Evolutionary conservation across 2,113 vertebrate genomes (phyloP).

Genomic region (Misgurnus anguillicaudatus): DNA sequence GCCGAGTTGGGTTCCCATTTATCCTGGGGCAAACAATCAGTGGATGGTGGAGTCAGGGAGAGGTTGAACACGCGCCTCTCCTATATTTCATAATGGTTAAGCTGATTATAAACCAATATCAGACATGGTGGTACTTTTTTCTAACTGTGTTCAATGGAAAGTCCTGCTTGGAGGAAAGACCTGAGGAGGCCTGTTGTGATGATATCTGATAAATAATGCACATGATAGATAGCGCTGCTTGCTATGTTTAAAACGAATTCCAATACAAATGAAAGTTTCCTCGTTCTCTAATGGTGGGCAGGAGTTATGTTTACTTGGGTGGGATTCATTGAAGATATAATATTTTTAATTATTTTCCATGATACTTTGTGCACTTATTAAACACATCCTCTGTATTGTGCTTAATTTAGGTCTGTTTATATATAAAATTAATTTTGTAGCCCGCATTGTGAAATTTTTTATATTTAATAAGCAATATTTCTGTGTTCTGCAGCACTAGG

Average conservation of each 20-base stretch:
- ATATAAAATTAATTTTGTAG: background rate
- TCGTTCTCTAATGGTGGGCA: slow-evolving; percentile 26
- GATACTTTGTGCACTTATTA: background rate
- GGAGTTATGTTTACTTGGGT: slow-evolving; percentile 20
- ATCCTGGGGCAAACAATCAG: slow-evolving; percentile 75
- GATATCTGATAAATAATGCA: slow-evolving; percentile 73
- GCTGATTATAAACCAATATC: slow-evolving; percentile 80
- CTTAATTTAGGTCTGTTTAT: background rate
- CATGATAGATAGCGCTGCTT: slow-evolving; percentile 25
- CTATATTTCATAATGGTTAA: slow-evolving; percentile 79
- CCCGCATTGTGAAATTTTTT: background rate
- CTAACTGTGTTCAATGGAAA: slow-evolving; percentile 72
- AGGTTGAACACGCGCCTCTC: slow-evolving; percentile 70
- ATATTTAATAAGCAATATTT: background rate
- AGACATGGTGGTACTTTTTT: slow-evolving; percentile 76
- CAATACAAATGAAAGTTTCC: slow-evolving; percentile 38
- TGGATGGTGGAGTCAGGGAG: slow-evolving; percentile 69
- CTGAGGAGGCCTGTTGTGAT: slow-evolving; percentile 74
- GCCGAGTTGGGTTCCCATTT: slow-evolving; percentile 72
- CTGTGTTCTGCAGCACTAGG: background rate
- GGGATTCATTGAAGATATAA: slow-evolving; percentile 26
- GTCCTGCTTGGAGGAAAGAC: slow-evolving; percentile 72
- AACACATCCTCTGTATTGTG: background rate
- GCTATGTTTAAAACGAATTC: slow-evolving; percentile 18
- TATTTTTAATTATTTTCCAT: slow-evolving; percentile 22